Evolutionary conservation across 2,888 invertebrate genomes (phyloP).

Genomic region (Andrena fulva): DNA sequence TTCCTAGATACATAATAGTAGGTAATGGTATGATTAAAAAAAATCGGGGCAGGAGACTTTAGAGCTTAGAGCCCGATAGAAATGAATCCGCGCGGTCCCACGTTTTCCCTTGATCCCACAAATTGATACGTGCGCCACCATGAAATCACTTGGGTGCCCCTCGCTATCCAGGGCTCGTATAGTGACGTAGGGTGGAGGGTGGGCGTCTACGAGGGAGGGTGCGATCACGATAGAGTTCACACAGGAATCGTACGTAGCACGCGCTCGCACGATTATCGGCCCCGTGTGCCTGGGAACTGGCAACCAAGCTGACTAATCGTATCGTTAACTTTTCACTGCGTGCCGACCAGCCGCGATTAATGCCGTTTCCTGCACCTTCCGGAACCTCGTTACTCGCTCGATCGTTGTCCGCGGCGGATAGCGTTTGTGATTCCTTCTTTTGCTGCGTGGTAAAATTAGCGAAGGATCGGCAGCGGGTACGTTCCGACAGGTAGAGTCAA

Average conservation of each 20-base stretch:
- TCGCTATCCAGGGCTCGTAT: conserved; percentile 31
- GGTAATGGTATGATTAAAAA: not conserved
- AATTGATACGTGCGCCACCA: conserved; percentile 77
- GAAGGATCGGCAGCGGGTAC: no score
- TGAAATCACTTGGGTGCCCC: conserved; percentile 77
- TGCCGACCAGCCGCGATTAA: conserved; percentile 63
- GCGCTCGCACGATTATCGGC: conserved; percentile 82
- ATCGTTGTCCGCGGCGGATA: no score
- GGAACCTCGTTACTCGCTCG: not conserved
- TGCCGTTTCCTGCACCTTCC: not conserved
- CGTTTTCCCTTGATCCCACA: conserved; percentile 30
- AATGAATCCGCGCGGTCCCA: conserved; percentile 23
- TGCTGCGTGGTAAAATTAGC: no score
- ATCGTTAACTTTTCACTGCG: conserved; percentile 77
- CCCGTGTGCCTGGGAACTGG: conserved; percentile 82
- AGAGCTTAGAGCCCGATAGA: not conserved
- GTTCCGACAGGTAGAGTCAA: no score
- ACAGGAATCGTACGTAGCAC: conserved; percentile 81
- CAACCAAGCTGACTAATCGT: conserved; percentile 82
- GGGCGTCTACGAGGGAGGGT: conserved; percentile 70
- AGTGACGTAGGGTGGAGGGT: conserved; percentile 52
- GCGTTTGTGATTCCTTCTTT: no score
- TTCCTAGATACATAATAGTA: not conserved
- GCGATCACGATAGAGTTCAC: conserved; percentile 82
- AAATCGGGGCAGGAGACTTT: not conserved